Conservation (phyloP, 2,797 vertebrate genomes). For the Linurgus olivaceus region DNA sequence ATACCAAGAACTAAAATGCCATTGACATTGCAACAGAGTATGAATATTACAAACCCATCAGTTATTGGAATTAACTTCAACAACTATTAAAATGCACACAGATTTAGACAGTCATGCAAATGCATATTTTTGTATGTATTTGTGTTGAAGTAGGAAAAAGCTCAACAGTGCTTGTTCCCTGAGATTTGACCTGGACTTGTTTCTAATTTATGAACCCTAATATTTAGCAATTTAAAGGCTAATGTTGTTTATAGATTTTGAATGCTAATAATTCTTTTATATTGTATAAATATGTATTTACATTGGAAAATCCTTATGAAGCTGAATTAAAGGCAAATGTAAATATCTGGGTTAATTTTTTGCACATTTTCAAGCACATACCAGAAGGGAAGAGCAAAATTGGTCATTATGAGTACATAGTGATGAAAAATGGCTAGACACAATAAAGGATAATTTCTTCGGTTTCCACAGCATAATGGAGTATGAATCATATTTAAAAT, state of each 20-base stretch:
- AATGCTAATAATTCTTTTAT: slow-evolving; percentile 66
- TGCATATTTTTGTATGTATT: background rate
- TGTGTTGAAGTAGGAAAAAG: background rate
- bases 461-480: slow-evolving; percentile 74
- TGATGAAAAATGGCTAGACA: slow-evolving; percentile 74
- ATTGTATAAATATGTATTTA: slow-evolving; percentile 73
- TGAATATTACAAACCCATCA: background rate
- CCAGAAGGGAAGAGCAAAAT: slow-evolving; percentile 67
- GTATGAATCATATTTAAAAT: slow-evolving; percentile 80
- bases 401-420: slow-evolving; percentile 71
- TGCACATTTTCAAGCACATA: slow-evolving; percentile 53
- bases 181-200: background rate
- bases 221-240: slow-evolving; percentile 69
- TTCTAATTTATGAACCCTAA: slow-evolving; percentile 28
- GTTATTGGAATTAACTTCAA: background rate
- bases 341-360: slow-evolving; percentile 68
- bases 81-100: background rate
- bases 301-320: slow-evolving; percentile 49
- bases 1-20: background rate
- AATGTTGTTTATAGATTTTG: slow-evolving; percentile 64
- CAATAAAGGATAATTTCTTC: slow-evolving; percentile 78
- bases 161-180: background rate
- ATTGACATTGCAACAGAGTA: background rate
- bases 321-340: slow-evolving; percentile 70
- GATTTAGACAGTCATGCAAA: background rate